Base-by-base conservation (phyloP, 2,888 invertebrate species). In the Drosophila austrosaltans region DNA sequence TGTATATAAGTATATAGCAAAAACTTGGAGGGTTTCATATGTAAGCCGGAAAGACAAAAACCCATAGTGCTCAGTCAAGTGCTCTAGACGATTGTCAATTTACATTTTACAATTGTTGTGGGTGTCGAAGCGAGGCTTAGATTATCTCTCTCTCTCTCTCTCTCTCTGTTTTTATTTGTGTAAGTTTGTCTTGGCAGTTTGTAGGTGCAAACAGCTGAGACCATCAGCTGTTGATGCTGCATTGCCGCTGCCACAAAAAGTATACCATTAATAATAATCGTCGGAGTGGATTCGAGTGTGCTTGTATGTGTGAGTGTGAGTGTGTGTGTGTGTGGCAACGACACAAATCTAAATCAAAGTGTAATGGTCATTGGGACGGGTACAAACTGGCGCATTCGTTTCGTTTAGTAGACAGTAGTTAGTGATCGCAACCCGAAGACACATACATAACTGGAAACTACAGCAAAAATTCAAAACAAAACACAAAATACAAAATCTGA, bases 221-320 rank as follows among this genome's bases (percentile, higher is more conserved):
- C 66, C 40, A 75, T 72, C 76, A 72, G 79, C 72, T 79, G 78
- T 64, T 75, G 57, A 48, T 44, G 53, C 64, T 44, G 0, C 28
- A 12, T 20, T 36, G 28, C 68, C 6, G 8, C 20, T 1, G 42
- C 54, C 32, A 16, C 30, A 16, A 44, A 40, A 40, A 40, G 40
- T 16, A 12, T 69, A 80, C 69, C 72, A 85, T 80, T 82, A 77
- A 82, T 82, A 82, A 86, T 78, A 74, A 79, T 82, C 72, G 36
- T 36, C 36, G 36, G 36, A 36, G 36, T 36, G 36, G 36, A 10
- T 36, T 36, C 36, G 36, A 36, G 36, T 36, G 36, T 36, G 36
- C 36, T 10, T 36, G 36, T 22, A 59, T 63, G 68, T 56, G 72
- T 48, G 69, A 40, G 66, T 25, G 64, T 36, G 54, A 68, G 39